These are phyloP conservation scores for Platanista minor DNA, from an alignment of 2,113 vertebrate species.

Conservation along the genomic window DNA sequence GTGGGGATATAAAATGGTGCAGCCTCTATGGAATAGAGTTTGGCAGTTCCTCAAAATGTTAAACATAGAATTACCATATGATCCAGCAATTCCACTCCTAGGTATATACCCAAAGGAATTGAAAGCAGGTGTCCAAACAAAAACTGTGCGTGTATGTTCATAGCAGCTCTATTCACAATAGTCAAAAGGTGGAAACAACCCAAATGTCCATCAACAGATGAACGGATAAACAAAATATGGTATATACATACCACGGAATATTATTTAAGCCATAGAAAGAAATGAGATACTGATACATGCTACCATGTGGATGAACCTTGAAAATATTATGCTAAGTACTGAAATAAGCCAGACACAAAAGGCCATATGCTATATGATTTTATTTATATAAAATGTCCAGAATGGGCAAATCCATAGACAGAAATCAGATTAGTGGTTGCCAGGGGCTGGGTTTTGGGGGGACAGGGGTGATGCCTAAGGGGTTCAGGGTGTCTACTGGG, in stretches of 20 bases:
- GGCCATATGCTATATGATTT: not conserved
- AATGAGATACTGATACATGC: not conserved
- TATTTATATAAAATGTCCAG: not conserved
- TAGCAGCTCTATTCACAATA: not conserved
- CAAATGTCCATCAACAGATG: not conserved
- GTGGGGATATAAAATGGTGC: not conserved
- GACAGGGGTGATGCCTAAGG: accelerated
- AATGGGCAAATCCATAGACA: not conserved
- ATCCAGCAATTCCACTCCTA: not conserved
- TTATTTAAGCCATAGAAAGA: not conserved
- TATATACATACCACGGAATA: not conserved
- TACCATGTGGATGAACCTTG: no score
- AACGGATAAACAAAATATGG: not conserved
- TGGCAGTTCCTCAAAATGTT: not conserved
- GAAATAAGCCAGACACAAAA: not conserved
- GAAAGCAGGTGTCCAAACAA: constrained; percentile 14
- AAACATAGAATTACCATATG: not conserved
- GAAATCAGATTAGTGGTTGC: not conserved
- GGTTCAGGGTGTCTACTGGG: not conserved
- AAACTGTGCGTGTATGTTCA: not conserved
- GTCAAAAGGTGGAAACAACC: not conserved
- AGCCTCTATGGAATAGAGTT: not conserved
- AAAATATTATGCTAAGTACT: not conserved
- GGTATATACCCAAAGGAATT: not conserved
- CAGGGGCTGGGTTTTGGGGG: not conserved